These are phyloP conservation scores for Notolepis coatsorum DNA, from an alignment of 2,797 vertebrate species.

Conservation along the genomic window DNA sequence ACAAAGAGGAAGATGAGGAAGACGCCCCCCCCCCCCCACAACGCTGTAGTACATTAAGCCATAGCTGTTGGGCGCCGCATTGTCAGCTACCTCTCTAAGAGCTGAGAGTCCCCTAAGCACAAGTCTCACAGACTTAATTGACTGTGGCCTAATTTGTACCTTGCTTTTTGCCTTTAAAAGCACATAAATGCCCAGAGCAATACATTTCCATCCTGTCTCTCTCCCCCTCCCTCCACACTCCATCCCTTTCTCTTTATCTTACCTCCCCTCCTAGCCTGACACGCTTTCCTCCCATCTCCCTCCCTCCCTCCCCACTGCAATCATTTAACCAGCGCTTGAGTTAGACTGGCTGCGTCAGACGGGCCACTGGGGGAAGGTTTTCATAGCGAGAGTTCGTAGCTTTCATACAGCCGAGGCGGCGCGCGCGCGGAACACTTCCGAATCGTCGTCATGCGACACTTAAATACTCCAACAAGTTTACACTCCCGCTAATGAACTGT, in stretches of 20 bases:
- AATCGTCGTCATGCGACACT: constrained; percentile 48
- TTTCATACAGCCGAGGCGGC: constrained; percentile 33
- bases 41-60: constrained; percentile 51
- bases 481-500: constrained; percentile 54
- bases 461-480: constrained; percentile 45
- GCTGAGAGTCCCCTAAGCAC: constrained; percentile 75
- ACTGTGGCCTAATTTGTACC: constrained; percentile 80
- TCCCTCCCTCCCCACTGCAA: constrained; percentile 35
- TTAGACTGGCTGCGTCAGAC: constrained; percentile 39
- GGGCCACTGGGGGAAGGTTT: constrained; percentile 23
- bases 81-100: constrained; percentile 69
- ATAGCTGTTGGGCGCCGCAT: constrained; percentile 54
- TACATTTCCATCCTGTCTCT: constrained; percentile 69
- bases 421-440: constrained; percentile 38
- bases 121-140: constrained; percentile 75
- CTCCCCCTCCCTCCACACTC: constrained; percentile 54
- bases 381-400: constrained; percentile 27
- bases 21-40: constrained; percentile 24
- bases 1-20: not conserved
- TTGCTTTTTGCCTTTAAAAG: constrained; percentile 74
- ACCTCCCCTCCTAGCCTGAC: not conserved
- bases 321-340: constrained; percentile 52
- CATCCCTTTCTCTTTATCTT: too few relatives aligned
- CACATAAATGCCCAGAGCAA: constrained; percentile 74
- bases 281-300: constrained; percentile 12